These are phyloP conservation scores for Micromys minutus DNA, from an alignment of 2,113 vertebrate genomes.

Conservation along the genomic window DNA sequence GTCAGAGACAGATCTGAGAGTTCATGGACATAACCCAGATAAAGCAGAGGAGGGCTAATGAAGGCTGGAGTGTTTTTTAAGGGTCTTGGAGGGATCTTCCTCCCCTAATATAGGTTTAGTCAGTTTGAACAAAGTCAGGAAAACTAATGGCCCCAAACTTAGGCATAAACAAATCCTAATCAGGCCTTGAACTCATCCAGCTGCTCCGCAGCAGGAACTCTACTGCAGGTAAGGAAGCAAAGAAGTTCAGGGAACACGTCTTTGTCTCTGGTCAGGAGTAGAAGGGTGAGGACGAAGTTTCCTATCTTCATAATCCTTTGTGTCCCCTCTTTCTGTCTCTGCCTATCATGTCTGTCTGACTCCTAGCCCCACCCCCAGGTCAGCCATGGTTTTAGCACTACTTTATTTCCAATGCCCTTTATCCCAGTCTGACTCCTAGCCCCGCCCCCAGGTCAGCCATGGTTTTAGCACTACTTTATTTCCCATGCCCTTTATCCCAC, in stretches of 20 bases:
- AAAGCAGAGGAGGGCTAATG: not conserved
- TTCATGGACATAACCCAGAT: not conserved
- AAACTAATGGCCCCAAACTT: not conserved
- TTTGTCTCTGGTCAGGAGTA: not conserved
- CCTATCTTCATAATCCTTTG: not conserved
- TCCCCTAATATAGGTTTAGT: not conserved
- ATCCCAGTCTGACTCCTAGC: too few relatives aligned
- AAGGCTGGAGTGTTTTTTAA: not conserved
- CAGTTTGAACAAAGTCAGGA: not conserved
- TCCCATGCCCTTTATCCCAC: too few relatives aligned
- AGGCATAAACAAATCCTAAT: not conserved
- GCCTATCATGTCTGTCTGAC: not conserved
- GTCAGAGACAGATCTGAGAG: too few relatives aligned
- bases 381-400: not conserved
- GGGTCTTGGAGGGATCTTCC: not conserved
- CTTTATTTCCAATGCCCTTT: not conserved
- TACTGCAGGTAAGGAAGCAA: not conserved
- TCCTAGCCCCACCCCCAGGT: not conserved
- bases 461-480: not conserved
- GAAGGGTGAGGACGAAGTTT: not conserved
- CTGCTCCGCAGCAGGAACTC: not conserved
- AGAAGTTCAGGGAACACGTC: not conserved
- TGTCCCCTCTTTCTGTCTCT: not conserved
- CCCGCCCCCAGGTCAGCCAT: not conserved
- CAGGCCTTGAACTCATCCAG: not conserved